Conservation (phyloP, 2,888 invertebrate genomes). For the Callosobruchus maculatus region DNA sequence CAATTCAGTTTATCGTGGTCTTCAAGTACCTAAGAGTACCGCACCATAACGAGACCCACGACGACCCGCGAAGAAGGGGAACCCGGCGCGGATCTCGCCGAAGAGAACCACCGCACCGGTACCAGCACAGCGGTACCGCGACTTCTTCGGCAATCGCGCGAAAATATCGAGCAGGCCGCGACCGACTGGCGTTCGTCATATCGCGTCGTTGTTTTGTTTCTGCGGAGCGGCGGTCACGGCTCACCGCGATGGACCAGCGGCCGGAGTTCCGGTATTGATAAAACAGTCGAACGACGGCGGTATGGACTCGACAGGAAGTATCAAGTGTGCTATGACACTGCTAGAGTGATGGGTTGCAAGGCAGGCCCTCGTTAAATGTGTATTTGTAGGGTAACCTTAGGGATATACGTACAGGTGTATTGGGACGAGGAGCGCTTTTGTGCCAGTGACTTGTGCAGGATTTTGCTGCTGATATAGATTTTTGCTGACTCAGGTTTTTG, state of each 20-base stretch:
- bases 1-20: too few relatives aligned
- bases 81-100: not conserved
- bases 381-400: not conserved
- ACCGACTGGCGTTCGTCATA: not conserved
- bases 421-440: not conserved
- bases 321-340: not conserved
- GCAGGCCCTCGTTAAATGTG: not conserved
- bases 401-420: not conserved
- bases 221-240: not conserved
- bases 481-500: not conserved
- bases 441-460: not conserved
- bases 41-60: not conserved
- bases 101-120: not conserved
- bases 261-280: not conserved
- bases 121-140: not conserved
- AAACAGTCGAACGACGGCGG: not conserved
- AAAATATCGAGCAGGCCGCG: not conserved
- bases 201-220: not conserved
- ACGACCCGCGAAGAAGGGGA: not conserved
- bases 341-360: not conserved
- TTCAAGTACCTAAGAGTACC: not conserved
- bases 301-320: not conserved
- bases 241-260: not conserved
- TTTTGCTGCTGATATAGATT: not conserved
- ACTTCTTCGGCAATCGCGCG: not conserved